Evolutionary conservation across 2,113 vertebrate species (phyloP).

Genomic region (Colaptes auratus): DNA sequence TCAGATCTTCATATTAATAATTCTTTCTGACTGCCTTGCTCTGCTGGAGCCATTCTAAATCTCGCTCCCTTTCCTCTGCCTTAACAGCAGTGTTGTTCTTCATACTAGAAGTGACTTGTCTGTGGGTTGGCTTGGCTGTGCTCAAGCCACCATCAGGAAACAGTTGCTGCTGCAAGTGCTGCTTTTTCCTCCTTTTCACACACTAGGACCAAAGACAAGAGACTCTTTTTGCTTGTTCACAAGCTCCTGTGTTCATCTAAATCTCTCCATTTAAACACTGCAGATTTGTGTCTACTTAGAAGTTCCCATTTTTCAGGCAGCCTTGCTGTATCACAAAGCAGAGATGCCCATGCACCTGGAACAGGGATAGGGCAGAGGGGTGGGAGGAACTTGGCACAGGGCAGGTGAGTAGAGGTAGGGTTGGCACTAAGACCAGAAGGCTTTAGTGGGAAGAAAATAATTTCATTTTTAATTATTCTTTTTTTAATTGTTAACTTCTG

Average conservation of each 20-base stretch:
- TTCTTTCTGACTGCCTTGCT: neutral
- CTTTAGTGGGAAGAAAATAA: neutral
- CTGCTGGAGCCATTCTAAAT: neutral
- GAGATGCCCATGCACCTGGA: fast-evolving
- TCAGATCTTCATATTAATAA: neutral
- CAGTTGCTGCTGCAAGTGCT: fast-evolving
- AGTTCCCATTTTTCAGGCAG: neutral
- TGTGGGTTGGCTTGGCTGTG: neutral
- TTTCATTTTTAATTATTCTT: neutral
- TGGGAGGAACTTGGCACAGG: fast-evolving
- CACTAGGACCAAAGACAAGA: neutral
- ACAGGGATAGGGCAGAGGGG: no score
- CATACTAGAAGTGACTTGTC: neutral
- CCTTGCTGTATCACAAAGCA: fast-evolving
- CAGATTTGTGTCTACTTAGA: fast-evolving
- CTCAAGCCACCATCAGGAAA: fast-evolving
- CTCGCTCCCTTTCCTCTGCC: neutral
- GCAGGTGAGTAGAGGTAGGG: neutral
- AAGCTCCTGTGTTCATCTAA: neutral
- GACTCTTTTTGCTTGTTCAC: neutral
- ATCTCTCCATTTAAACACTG: fast-evolving
- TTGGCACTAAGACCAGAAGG: neutral
- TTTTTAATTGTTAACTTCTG: neutral
- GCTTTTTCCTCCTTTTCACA: neutral
- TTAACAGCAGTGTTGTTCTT: neutral